Evolutionary conservation across 2,888 invertebrate genomes (phyloP).

Genomic region (Andrena trimmerana): DNA sequence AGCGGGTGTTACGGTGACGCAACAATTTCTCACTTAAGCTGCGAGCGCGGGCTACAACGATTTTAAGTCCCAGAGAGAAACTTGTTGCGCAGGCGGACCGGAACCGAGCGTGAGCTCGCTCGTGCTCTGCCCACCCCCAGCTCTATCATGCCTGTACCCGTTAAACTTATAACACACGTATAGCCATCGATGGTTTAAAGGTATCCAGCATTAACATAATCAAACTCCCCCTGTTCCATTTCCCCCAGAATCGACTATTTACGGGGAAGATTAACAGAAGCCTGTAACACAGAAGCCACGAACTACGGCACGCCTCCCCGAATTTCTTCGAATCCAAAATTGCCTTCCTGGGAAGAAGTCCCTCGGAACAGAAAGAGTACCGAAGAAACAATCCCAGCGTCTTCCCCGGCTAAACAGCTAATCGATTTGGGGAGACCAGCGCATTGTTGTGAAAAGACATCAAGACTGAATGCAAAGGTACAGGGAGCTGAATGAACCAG

Average conservation of each 20-base stretch:
- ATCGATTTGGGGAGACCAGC: too few species aligned
- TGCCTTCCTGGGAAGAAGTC: too few species aligned
- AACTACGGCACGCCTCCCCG: too few species aligned
- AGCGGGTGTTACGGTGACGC: slow-evolving; percentile 1
- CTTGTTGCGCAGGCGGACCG: slow-evolving; percentile 68
- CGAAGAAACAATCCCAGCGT: too few species aligned
- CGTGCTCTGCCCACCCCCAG: not conserved
- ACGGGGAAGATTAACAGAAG: too few species aligned
- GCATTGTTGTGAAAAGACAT: not conserved
- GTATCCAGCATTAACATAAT: not conserved
- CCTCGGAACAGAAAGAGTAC: too few species aligned
- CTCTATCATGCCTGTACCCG: not conserved
- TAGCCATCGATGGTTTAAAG: not conserved
- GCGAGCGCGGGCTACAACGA: slow-evolving; percentile 52
- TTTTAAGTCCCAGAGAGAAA: slow-evolving; percentile 61
- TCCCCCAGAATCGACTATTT: too few species aligned
- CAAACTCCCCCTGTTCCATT: too few species aligned
- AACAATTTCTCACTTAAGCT: slow-evolving; percentile 16
- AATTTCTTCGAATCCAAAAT: too few species aligned
- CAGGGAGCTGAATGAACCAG: not conserved
- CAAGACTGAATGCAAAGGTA: not conserved
- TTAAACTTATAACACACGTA: not conserved
- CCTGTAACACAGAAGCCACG: too few species aligned
- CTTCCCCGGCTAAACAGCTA: too few species aligned
- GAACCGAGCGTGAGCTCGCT: slow-evolving; percentile 39